Evolutionary conservation across 1,140 invertebrate genomes (phyloP).

Genomic region (Rhagoletis zephyria): DNA sequence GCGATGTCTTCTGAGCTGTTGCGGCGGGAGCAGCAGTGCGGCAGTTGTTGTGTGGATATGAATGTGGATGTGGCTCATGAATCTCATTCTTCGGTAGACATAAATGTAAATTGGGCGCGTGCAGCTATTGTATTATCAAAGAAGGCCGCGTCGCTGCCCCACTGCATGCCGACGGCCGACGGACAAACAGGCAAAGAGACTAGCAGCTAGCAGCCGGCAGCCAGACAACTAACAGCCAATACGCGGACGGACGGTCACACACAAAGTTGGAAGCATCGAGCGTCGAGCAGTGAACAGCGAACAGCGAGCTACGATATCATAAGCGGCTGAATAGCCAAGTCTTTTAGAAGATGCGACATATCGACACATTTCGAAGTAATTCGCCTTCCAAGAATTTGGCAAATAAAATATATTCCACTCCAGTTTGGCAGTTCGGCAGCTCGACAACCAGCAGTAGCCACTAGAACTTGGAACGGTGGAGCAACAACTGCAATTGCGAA

Average conservation of each 20-base stretch:
- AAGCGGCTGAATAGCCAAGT: conserved; percentile 70
- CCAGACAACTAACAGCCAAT: conserved; percentile 56
- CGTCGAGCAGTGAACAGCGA: background rate
- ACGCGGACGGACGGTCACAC: conserved; percentile 49
- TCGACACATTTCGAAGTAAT: conserved; percentile 73
- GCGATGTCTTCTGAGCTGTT: background rate
- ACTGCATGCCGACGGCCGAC: conserved; percentile 59
- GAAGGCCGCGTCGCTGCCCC: conserved; percentile 68
- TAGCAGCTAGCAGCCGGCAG: background rate
- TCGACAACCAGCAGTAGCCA: conserved; percentile 43
- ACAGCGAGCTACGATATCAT: conserved; percentile 52
- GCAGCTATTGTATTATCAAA: conserved; percentile 74
- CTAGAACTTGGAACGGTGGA: conserved; percentile 34
- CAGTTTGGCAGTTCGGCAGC: conserved; percentile 45
- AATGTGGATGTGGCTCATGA: conserved; percentile 53
- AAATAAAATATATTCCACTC: conserved; percentile 54
- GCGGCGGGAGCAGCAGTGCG: background rate
- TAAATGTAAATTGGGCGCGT: conserved; percentile 74
- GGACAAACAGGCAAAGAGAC: conserved; percentile 19
- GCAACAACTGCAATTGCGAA: conserved; percentile 37
- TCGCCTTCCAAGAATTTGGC: conserved; percentile 71
- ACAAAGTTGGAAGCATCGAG: conserved; percentile 9
- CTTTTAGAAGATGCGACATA: conserved; percentile 73
- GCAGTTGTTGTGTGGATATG: conserved; percentile 32
- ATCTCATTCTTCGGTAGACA: conserved; percentile 69